These are phyloP conservation scores for Artibeus jamaicensis DNA, from an alignment of 2,797 vertebrate genomes.

Conservation along the genomic window DNA sequence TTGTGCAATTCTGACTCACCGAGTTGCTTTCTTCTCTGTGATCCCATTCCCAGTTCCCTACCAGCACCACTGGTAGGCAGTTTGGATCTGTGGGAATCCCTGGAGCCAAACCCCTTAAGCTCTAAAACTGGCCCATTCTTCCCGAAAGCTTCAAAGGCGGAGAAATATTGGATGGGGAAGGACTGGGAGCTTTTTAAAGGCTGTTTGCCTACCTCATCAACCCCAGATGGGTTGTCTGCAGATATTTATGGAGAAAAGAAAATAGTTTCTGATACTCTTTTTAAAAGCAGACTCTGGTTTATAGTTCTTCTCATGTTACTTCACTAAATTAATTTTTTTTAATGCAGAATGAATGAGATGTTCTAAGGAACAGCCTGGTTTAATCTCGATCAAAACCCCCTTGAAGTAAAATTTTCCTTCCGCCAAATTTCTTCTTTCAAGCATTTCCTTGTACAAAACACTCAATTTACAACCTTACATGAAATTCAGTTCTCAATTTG, in stretches of 20 bases:
- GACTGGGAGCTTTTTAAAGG: background rate
- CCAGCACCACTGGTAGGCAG: background rate
- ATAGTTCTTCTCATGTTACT: slow-evolving; percentile 21
- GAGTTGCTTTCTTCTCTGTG: background rate
- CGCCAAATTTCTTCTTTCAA: background rate
- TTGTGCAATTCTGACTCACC: slow-evolving; percentile 19
- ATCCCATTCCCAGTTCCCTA: slow-evolving; percentile 5
- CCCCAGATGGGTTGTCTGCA: background rate
- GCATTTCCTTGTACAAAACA: background rate
- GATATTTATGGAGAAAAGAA: background rate
- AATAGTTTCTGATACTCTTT: background rate
- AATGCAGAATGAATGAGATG: background rate
- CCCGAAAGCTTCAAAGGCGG: background rate
- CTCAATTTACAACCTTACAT: background rate
- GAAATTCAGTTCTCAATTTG: background rate
- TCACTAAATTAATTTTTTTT: background rate
- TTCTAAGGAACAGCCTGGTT: background rate
- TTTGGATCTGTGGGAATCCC: slow-evolving; percentile 10
- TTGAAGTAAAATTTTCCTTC: slow-evolving; percentile 40
- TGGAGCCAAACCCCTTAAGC: background rate
- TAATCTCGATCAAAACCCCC: background rate
- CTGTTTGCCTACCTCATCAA: background rate
- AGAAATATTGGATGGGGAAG: background rate
- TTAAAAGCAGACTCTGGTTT: background rate
- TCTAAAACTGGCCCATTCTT: background rate